These are phyloP conservation scores for Drosophila fuyamai DNA, from an alignment of 1,140 invertebrate species.

Conservation along the genomic window DNA sequence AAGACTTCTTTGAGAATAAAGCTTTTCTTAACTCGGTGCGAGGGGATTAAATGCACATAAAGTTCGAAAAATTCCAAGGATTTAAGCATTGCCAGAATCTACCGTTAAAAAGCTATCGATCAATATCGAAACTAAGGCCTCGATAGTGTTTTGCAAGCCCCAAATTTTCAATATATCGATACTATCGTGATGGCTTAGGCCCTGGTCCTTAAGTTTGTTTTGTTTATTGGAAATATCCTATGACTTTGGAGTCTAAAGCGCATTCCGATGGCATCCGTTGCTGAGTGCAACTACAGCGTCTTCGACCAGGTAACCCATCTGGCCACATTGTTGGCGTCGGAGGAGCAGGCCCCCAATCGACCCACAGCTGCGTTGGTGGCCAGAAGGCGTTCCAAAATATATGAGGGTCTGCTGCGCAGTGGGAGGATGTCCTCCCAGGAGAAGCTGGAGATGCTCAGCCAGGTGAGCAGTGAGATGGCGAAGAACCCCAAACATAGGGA, in stretches of 20 bases:
- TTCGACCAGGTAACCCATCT: conserved; percentile 41
- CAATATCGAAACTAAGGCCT: no score
- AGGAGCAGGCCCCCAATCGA: conserved; percentile 4
- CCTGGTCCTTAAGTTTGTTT: neutral
- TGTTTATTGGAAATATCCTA: conserved; percentile 3
- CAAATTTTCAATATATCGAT: neutral
- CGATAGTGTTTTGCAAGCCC: no score
- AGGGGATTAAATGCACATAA: no score
- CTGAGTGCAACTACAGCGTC: conserved; percentile 24
- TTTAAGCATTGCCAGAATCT: no score
- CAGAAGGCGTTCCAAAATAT: conserved; percentile 45
- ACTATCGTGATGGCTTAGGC: no score
- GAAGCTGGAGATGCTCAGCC: conserved; percentile 1
- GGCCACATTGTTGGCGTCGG: conserved; percentile 23
- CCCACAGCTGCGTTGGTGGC: conserved; percentile 47
- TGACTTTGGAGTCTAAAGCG: neutral
- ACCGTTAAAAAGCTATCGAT: no score
- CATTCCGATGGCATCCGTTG: conserved; percentile 35
- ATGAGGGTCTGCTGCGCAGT: conserved; percentile 33
- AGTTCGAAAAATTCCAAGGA: no score
- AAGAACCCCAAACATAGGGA: conserved; percentile 1
- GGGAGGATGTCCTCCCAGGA: neutral
- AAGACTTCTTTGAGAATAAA: no score
- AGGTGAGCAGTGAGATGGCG: conserved; percentile 1
- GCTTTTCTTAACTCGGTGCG: no score